phyloP scores from a whole-genome alignment of 2,888 invertebrate species.

The Limnephilus rhombicus region DNA sequence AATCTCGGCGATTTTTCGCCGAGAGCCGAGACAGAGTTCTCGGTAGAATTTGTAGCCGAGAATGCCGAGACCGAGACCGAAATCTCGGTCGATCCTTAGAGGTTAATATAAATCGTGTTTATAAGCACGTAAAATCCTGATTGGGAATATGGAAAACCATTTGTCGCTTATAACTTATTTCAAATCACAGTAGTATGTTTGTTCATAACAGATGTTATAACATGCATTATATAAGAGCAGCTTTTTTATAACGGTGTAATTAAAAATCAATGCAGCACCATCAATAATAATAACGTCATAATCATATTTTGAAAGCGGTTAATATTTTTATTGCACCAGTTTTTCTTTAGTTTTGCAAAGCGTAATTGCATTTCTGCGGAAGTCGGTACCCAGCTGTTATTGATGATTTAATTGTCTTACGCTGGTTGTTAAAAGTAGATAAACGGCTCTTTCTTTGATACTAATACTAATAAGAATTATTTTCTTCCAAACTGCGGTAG shows the following conservation, averaged over 20 bases:
- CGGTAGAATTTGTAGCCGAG: no score
- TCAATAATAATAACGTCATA: conserved; percentile 9
- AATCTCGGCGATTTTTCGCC: no score
- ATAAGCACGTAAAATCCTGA: no score
- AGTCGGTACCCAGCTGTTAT: background rate
- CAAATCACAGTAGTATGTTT: background rate
- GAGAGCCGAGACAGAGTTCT: no score
- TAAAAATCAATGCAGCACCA: conserved; percentile 10
- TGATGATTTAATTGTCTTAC: background rate
- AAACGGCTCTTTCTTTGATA: background rate
- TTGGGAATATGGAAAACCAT: background rate
- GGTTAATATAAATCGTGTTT: no score
- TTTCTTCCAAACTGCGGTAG: background rate
- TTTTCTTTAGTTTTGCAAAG: background rate
- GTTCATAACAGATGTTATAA: background rate
- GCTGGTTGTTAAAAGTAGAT: background rate
- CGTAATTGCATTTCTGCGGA: conserved; percentile 11
- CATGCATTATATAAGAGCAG: background rate
- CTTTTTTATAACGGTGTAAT: background rate
- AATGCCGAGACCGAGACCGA: no score
- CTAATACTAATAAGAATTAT: background rate
- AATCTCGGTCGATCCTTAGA: no score
- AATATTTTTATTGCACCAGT: conserved; percentile 7
- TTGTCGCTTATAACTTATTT: background rate
- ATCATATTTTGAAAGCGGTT: background rate